Evolutionary conservation across 1,140 invertebrate genomes (phyloP).

Genomic region (Drosophila pruinosa): DNA sequence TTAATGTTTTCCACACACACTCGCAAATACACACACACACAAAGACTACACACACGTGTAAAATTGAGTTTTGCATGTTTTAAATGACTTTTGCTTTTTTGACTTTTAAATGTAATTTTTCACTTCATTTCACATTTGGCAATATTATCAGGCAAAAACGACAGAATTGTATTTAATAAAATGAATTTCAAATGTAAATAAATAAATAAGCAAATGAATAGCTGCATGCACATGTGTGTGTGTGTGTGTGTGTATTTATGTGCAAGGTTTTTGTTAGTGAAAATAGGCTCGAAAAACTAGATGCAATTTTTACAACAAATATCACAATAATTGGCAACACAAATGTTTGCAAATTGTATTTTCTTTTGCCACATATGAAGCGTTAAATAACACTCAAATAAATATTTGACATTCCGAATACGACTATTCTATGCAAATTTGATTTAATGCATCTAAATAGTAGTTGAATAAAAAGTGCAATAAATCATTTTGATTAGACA

Average conservation of each 20-base stretch:
- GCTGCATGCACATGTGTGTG: neutral
- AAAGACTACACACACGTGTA: constrained; percentile 17
- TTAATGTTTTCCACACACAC: constrained; percentile 73
- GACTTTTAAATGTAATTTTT: constrained; percentile 81
- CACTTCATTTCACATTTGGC: constrained; percentile 76
- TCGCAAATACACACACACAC: constrained; percentile 4
- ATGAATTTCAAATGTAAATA: constrained; percentile 68
- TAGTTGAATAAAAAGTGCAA: constrained; percentile 11
- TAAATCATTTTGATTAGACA: constrained; percentile 27
- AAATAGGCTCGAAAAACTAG: constrained; percentile 53
- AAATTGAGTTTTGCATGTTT: constrained; percentile 70
- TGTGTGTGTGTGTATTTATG: neutral
- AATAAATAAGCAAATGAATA: constrained; percentile 35
- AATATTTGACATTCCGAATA: constrained; percentile 24
- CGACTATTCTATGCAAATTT: constrained; percentile 26
- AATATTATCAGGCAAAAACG: constrained; percentile 57
- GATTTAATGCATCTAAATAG: constrained; percentile 30
- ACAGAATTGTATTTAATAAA: constrained; percentile 75
- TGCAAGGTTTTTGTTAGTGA: constrained; percentile 48
- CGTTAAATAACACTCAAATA: constrained; percentile 62
- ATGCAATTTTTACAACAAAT: constrained; percentile 44
- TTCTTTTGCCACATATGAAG: constrained; percentile 42
- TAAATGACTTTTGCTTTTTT: constrained; percentile 80
- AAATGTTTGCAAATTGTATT: constrained; percentile 34
- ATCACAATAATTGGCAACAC: constrained; percentile 5